Evolutionary conservation across 2,113 vertebrate species (phyloP), one percentile per base, ranked within the genome.

Genomic region (Leptodactylus fuscus): DNA sequence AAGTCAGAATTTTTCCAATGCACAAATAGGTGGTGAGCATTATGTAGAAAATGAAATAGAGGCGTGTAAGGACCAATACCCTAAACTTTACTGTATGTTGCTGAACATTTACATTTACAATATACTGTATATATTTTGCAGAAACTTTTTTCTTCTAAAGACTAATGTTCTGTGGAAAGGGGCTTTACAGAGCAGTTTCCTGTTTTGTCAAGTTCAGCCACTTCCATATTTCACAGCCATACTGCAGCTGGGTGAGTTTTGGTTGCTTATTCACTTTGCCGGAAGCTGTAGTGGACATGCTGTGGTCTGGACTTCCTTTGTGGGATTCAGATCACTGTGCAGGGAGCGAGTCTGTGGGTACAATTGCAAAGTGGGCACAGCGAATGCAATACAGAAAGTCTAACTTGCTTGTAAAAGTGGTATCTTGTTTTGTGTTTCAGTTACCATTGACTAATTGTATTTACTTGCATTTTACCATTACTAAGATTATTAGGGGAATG

Each of bases 231-330:
- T 81, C 60, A 22, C 78, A 48, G 78, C 38, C 24, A 44, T 41
- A 46, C n/a, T 46, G 36, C 58, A 27, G 78, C 24, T 81, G 76
- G 76, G 34, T n/a, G 12, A 27, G 16, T 36, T 38, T 48, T 81
- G 79, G 79, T 65, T 34, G 58, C 41, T 48, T 62, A 20, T 69
- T 81, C 79, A 67, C 44, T 49, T 18, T 49, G 79, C 58, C 79
- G 79, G 79, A 81, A 81, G 41, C 41, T 69, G 58, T 69, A 81
- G 58, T 81, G 79, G 79, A 81, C 79, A 81, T 12, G 58, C 79
- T 81, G 79, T 81, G 79, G 79, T 65, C 60, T 81, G 60, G 49
- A 38, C 79, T 81, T 81, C 79, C 79, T 81, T 60, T 67, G 79
- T 34, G 41, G 79, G 79, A 34, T 48, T 67, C 5, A 29, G 41